Evolutionary conservation across 2,888 invertebrate genomes (phyloP).

Genomic region (Rhimphoctona megacephalus): DNA sequence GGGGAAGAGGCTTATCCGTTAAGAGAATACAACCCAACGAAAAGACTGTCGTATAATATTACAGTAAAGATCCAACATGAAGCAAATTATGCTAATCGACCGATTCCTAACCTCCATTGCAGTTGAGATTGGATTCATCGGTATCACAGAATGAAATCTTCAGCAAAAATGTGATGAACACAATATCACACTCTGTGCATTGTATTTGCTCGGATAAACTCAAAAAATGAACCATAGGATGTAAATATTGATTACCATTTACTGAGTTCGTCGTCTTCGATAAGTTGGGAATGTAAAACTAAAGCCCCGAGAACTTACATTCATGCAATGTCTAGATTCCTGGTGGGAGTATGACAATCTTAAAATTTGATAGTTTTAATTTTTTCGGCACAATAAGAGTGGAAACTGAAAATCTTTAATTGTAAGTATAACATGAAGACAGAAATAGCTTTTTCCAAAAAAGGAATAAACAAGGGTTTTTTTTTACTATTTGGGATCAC

Average conservation of each 20-base stretch:
- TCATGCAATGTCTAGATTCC: background rate
- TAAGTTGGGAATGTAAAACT: background rate
- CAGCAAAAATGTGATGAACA: background rate
- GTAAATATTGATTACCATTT: background rate
- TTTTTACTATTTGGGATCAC: background rate
- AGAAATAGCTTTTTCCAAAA: background rate
- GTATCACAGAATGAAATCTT: background rate
- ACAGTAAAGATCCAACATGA: background rate
- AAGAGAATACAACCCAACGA: background rate
- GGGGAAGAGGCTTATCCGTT: background rate
- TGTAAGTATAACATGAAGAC: background rate
- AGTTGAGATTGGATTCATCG: background rate
- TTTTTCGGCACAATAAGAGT: background rate
- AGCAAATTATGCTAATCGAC: conserved; percentile 1
- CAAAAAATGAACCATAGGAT: background rate
- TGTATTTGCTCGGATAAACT: background rate
- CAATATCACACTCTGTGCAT: background rate
- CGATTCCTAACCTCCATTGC: conserved; percentile 23
- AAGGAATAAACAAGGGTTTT: background rate
- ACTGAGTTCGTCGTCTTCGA: background rate
- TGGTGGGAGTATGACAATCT: background rate
- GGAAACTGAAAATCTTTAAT: background rate
- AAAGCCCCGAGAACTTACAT: background rate
- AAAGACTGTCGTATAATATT: conserved; percentile 15
- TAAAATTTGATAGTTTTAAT: too few species aligned